Evolutionary conservation across 23 tunicate genomes (phyloP).

Genomic region (Corella eumyota): DNA sequence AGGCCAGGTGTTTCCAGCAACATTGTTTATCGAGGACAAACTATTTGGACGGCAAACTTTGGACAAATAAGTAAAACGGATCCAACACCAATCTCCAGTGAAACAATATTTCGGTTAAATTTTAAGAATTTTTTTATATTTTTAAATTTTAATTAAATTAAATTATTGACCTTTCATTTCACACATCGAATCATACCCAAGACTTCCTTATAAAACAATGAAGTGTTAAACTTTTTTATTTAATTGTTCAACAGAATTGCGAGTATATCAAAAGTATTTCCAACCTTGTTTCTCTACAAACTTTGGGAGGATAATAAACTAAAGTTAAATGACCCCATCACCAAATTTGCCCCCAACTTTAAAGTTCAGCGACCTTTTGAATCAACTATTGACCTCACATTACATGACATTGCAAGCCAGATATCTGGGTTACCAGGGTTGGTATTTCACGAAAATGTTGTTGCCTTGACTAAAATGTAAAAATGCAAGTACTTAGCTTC

Average conservation of each 20-base stretch:
- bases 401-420: conserved; percentile 59
- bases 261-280: conserved; percentile 61
- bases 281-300: conserved; percentile 20
- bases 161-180: too few relatives aligned
- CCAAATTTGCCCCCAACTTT: conserved; percentile 36
- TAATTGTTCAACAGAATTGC: conserved; percentile 31
- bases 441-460: background rate
- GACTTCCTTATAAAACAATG: too few relatives aligned
- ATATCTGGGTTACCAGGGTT: conserved; percentile 44
- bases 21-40: conserved; percentile 35
- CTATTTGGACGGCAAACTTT: conserved; percentile 40
- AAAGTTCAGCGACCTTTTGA: conserved; percentile 9
- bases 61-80: conserved; percentile 29
- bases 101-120: conserved; percentile 55
- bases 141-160: too few relatives aligned
- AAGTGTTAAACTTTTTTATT: too few relatives aligned
- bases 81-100: conserved; percentile 4
- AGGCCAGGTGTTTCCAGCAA: conserved; percentile 43
- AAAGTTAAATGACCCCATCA: conserved; percentile 27
- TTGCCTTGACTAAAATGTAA: too few relatives aligned
- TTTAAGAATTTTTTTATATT: background rate
- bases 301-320: conserved; percentile 38
- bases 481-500: too few relatives aligned
- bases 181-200: too few relatives aligned
- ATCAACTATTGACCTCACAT: conserved; percentile 7